phyloP scores from a whole-genome alignment of 92 coral and sea anemone genomes.

The Porites rus region DNA sequence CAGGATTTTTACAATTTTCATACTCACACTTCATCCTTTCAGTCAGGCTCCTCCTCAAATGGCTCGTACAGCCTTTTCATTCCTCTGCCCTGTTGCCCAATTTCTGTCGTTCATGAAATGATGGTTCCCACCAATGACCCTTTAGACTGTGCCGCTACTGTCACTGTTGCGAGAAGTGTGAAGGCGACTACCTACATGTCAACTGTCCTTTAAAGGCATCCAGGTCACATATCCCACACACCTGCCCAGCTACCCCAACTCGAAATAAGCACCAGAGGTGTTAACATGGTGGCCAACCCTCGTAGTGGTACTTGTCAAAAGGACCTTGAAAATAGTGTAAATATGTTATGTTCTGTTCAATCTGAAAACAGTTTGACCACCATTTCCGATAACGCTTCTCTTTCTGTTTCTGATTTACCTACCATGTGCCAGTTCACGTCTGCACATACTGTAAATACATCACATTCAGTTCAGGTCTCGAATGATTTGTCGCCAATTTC shows the following conservation, averaged over 20 bases:
- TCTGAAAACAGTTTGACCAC: not conserved
- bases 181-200: not conserved
- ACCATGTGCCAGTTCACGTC: not conserved
- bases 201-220: not conserved
- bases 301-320: not conserved
- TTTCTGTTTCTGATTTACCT: not conserved
- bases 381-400: not conserved
- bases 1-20: conserved; percentile 24
- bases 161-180: not conserved
- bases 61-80: not conserved
- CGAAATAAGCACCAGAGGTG: not conserved
- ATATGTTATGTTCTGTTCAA: not conserved
- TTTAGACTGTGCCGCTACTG: not conserved
- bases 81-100: not conserved
- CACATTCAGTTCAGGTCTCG: no score
- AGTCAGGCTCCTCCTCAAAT: not conserved
- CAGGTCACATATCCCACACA: not conserved
- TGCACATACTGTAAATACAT: no score
- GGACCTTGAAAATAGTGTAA: not conserved
- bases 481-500: no score
- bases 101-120: not conserved
- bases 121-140: not conserved
- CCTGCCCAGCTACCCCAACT: not conserved
- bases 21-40: not conserved
- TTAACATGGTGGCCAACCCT: not conserved